A percentile compares a stretch with the other conserved stretches of the same genome.
These are phyloP conservation scores for Drosophila falleni DNA, from an alignment of 2,888 invertebrate genomes.

Conservation along the genomic window DNA sequence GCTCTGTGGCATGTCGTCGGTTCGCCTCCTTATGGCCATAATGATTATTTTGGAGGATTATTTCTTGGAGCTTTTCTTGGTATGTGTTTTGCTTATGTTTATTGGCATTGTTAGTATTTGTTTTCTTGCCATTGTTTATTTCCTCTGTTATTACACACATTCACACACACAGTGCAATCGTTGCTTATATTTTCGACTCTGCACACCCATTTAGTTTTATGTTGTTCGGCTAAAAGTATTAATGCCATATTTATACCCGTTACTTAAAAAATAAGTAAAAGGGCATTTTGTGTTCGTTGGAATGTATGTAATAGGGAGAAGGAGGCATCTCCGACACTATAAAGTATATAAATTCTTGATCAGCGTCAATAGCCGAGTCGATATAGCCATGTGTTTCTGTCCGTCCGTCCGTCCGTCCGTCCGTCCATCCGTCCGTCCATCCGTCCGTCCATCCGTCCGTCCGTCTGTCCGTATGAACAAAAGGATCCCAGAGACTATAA, in stretches of 20 bases:
- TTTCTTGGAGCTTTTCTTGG: constrained; percentile 49
- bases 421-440: no score
- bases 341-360: no score
- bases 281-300: no score
- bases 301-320: no score
- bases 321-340: no score
- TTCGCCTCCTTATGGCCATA: constrained; percentile 64
- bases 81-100: constrained; percentile 63
- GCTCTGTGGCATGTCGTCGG: constrained; percentile 35
- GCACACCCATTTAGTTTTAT: constrained; percentile 57
- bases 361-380: no score
- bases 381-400: no score
- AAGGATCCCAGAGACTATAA: no score
- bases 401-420: no score
- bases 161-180: constrained; percentile 7
- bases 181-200: constrained; percentile 2
- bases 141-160: constrained; percentile 46
- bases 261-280: no score
- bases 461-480: no score
- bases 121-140: constrained; percentile 66
- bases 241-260: constrained; percentile 33
- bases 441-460: no score
- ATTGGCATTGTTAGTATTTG: constrained; percentile 79
- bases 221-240: constrained; percentile 33
- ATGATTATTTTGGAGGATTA: constrained; percentile 79